A percentile compares a stretch with the other conserved stretches of the same genome.
phyloP scores from a whole-genome alignment of 2,888 invertebrate species.

The Epinotia ramella region DNA sequence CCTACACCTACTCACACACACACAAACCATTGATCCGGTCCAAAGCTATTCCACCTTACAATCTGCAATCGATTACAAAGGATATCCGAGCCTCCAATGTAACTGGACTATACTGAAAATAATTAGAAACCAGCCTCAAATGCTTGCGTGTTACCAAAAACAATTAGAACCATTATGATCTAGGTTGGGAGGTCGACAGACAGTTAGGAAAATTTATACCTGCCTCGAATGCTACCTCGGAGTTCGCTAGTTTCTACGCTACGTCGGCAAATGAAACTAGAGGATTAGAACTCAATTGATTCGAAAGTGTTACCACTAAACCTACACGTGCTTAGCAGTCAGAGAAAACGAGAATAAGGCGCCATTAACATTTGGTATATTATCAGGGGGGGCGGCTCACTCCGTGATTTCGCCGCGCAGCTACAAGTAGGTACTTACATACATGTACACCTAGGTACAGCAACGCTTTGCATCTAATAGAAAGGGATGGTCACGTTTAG shows the following conservation, averaged over 20 bases:
- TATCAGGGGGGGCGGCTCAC: too few species aligned
- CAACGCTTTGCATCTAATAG: too few species aligned
- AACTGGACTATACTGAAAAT: conserved; percentile 48
- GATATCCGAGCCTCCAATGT: conserved; percentile 13
- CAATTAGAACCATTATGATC: conserved; percentile 72
- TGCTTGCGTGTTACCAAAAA: conserved; percentile 72
- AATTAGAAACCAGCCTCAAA: conserved; percentile 77
- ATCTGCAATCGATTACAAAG: conserved; percentile 11
- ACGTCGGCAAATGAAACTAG: conserved; percentile 6
- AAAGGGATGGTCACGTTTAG: too few species aligned
- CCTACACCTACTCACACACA: neutral
- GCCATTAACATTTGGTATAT: too few species aligned
- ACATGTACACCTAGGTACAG: too few species aligned
- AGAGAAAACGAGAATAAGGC: too few species aligned
- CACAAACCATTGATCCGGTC: neutral
- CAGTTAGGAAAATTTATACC: conserved; percentile 69
- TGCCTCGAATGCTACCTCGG: conserved; percentile 50
- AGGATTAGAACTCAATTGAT: conserved; percentile 9
- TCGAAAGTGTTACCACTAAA: neutral
- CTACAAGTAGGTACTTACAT: too few species aligned
- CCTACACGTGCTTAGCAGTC: too few species aligned
- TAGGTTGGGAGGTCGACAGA: conserved; percentile 63
- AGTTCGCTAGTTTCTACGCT: conserved; percentile 12
- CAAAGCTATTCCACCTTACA: neutral
- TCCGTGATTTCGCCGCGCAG: too few species aligned